Conservation (phyloP, 2,888 invertebrate species). For the Frankliniella fusca region DNA sequence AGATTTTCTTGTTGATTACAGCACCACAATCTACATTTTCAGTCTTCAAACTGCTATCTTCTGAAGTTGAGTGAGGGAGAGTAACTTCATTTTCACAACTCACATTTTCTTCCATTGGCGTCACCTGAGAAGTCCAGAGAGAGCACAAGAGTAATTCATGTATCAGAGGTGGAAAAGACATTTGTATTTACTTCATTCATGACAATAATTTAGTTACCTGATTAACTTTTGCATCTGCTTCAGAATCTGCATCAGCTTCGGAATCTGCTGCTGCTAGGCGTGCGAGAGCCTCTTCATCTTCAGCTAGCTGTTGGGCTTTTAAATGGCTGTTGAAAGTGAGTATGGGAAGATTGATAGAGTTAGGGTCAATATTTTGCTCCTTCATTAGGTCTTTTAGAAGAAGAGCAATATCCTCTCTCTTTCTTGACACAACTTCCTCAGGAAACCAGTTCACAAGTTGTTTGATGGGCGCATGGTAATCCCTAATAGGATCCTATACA, state of each 20-base stretch:
- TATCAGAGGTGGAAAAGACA: background rate
- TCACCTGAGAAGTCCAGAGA: background rate
- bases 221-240: conserved; percentile 41
- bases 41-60: background rate
- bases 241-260: conserved; percentile 44
- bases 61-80: conserved; percentile 36
- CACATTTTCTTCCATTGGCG: background rate
- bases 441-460: conserved; percentile 82
- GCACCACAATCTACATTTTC: background rate
- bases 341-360: conserved; percentile 55
- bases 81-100: conserved; percentile 39
- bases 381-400: conserved; percentile 71
- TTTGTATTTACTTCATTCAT: background rate
- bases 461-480: conserved; percentile 78
- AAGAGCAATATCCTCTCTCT: conserved; percentile 79
- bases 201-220: background rate
- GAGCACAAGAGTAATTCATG: background rate
- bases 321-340: conserved; percentile 34
- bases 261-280: conserved; percentile 44
- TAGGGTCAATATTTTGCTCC: conserved; percentile 63
- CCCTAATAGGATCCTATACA: conserved; percentile 71
- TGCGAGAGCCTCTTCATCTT: conserved; percentile 44
- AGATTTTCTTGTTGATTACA: background rate
- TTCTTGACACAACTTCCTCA: conserved; percentile 73
- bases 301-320: conserved; percentile 40